phyloP scores from a whole-genome alignment of 2,888 invertebrate genomes.

The Caenorhabditis auriculariae region DNA sequence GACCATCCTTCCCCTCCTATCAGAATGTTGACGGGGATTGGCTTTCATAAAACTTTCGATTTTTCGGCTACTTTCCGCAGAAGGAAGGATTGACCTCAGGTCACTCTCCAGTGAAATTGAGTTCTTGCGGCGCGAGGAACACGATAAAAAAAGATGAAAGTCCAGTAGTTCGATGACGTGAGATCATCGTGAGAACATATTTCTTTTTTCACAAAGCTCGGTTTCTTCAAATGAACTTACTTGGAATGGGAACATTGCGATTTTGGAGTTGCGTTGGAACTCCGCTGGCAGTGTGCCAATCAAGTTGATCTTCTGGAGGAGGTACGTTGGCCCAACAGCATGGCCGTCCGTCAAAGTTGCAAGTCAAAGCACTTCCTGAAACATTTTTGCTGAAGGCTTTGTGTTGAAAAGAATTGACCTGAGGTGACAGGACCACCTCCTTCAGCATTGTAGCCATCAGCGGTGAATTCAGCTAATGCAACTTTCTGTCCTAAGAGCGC shows the following conservation, averaged over 20 bases:
- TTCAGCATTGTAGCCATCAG: constrained; percentile 59
- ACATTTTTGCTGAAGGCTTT: neutral
- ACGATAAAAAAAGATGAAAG: too few relatives aligned
- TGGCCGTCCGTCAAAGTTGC: constrained; percentile 58
- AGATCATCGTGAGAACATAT: too few relatives aligned
- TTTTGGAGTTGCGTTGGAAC: constrained; percentile 39
- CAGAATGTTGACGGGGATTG: too few relatives aligned
- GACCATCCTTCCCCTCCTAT: too few relatives aligned
- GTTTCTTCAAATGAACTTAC: constrained; percentile 10
- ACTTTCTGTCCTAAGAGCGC: constrained; percentile 45
- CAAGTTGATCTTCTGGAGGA: constrained; percentile 62
- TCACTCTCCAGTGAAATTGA: too few relatives aligned
- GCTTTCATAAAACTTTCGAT: too few relatives aligned
- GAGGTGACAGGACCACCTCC: constrained; percentile 61
- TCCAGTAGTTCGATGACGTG: too few relatives aligned
- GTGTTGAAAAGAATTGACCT: constrained; percentile 33
- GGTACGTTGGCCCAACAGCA: constrained; percentile 63
- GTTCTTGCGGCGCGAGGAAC: too few relatives aligned
- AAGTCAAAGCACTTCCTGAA: constrained; percentile 47
- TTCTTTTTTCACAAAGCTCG: too few relatives aligned
- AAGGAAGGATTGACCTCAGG: too few relatives aligned
- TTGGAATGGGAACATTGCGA: constrained; percentile 33
- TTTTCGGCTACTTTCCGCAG: too few relatives aligned
- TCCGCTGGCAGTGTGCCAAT: constrained; percentile 60
- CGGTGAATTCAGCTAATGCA: constrained; percentile 50